Evolutionary conservation across 2,113 vertebrate genomes (phyloP).

Genomic region (Ochotona curzoniae): DNA sequence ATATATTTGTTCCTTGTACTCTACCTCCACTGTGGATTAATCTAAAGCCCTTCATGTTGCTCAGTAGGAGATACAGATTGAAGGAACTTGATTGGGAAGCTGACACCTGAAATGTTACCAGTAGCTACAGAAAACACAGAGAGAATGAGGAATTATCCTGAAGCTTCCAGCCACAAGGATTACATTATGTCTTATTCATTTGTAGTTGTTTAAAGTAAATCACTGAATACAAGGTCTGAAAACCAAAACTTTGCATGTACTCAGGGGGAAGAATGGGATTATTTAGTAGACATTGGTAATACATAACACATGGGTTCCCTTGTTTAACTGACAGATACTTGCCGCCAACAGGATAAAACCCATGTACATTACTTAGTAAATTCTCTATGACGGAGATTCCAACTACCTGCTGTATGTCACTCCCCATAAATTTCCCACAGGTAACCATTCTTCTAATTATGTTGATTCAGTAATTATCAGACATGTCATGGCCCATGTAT

Average conservation of each 20-base stretch:
- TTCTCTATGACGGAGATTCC: not conserved
- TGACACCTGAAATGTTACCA: not conserved
- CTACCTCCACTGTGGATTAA: not conserved
- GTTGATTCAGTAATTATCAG: not conserved
- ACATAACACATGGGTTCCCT: not conserved
- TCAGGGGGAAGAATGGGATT: not conserved
- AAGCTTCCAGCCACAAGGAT: not conserved
- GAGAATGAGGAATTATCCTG: not conserved
- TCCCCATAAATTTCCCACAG: not conserved
- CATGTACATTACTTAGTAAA: not conserved
- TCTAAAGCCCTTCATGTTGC: not conserved
- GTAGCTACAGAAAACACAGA: not conserved
- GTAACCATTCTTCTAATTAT: not conserved
- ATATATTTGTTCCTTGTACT: not conserved
- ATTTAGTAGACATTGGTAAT: not conserved
- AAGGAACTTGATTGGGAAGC: not conserved
- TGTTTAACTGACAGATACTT: conserved; percentile 25
- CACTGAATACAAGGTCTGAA: not conserved
- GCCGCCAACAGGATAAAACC: not conserved
- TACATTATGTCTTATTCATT: not conserved
- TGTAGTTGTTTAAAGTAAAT: conserved; percentile 11
- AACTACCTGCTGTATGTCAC: not conserved
- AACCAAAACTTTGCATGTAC: not conserved
- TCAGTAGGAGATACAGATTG: not conserved
- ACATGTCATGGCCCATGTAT: not conserved